These are phyloP conservation scores for Astropecten irregularis DNA, from an alignment of 53 echinoderm and acorn worm species.

Conservation along the genomic window DNA sequence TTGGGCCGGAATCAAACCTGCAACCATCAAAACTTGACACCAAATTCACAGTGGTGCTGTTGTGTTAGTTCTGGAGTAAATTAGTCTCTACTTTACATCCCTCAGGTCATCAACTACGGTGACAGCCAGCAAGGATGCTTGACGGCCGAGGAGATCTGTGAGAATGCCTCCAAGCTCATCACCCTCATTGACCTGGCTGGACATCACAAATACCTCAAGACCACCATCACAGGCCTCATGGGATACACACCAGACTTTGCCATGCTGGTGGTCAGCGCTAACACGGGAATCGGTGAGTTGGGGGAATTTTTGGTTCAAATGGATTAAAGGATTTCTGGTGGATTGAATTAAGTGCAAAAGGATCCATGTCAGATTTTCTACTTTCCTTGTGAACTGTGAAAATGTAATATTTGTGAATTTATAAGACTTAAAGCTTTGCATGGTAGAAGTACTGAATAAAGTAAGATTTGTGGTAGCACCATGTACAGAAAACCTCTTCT, in stretches of 20 bases:
- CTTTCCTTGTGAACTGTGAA: too few relatives aligned
- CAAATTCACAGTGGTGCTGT: too few relatives aligned
- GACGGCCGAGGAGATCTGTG: slow-evolving; percentile 93
- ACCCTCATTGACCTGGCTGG: slow-evolving; percentile 97
- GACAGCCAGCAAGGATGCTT: slow-evolving; percentile 93
- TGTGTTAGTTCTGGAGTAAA: too few relatives aligned
- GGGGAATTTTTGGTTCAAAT: neutral
- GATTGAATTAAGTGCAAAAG: neutral
- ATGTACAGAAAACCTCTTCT: too few relatives aligned
- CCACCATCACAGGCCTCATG: slow-evolving; percentile 94
- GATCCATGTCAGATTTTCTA: neutral
- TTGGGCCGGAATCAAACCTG: too few relatives aligned
- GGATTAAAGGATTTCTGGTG: neutral
- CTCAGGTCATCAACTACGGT: slow-evolving; percentile 92
- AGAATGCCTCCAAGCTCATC: slow-evolving; percentile 91
- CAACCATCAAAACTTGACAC: too few relatives aligned
- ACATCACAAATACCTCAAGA: slow-evolving; percentile 99
- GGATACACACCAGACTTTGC: slow-evolving; percentile 95
- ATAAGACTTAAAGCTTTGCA: too few relatives aligned
- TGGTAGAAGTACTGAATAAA: too few relatives aligned
- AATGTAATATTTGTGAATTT: neutral
- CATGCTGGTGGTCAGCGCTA: slow-evolving; percentile 98
- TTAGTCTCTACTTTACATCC: too few relatives aligned
- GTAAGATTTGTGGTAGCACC: too few relatives aligned
- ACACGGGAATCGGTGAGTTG: slow-evolving; percentile 88